Evolutionary conservation across 2,797 vertebrate species (phyloP).

Genomic region (Halcyon badia): DNA sequence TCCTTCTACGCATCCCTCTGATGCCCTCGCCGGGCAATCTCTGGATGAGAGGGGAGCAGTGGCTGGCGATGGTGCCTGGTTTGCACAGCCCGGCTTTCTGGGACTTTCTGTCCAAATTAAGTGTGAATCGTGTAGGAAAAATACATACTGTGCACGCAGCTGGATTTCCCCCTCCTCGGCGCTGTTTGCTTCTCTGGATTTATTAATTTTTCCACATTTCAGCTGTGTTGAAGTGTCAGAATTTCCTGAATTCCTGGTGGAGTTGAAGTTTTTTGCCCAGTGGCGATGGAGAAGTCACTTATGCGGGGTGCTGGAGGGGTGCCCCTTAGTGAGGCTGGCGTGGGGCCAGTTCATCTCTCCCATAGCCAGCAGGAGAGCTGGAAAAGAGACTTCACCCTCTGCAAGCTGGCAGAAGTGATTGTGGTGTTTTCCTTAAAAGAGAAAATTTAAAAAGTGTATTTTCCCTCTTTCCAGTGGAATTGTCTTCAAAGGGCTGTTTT

Average conservation of each 20-base stretch:
- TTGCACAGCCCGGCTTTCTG: background rate
- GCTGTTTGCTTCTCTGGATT: background rate
- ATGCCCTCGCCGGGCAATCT: rapidly evolving
- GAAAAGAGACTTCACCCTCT: background rate
- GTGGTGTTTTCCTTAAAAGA: background rate
- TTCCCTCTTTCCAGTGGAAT: background rate
- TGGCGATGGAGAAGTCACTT: background rate
- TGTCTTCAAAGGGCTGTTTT: background rate
- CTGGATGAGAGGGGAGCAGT: rapidly evolving
- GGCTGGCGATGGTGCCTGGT: rapidly evolving
- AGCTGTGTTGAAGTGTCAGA: slow-evolving; percentile 1
- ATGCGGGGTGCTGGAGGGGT: background rate
- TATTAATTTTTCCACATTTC: slow-evolving; percentile 49
- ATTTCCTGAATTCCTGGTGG: slow-evolving; percentile 24
- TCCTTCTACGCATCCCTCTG: rapidly evolving
- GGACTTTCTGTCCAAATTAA: slow-evolving; percentile 12
- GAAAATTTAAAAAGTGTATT: background rate
- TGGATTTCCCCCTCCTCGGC: background rate
- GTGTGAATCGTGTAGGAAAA: slow-evolving; percentile 37
- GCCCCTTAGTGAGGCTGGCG: background rate
- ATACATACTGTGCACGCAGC: background rate
- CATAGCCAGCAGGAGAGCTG: background rate
- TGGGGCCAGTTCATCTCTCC: background rate
- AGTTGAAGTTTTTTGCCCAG: background rate
- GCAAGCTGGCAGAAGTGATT: background rate